Evolutionary conservation across 2,113 vertebrate genomes (phyloP).

Genomic region (Ophiodon elongatus): DNA sequence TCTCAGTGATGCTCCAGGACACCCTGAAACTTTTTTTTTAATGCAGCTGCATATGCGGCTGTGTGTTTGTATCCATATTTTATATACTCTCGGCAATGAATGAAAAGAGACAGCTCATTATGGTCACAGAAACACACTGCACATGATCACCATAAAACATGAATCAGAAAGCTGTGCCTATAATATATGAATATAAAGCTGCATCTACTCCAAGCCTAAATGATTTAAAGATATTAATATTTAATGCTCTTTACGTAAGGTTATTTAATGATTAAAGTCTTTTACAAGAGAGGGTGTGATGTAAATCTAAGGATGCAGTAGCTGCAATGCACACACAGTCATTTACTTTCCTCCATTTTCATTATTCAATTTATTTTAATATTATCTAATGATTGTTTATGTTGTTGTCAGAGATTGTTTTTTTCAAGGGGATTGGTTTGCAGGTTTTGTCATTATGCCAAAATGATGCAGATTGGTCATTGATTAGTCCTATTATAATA

Average conservation of each 20-base stretch:
- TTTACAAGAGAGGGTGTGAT: background rate
- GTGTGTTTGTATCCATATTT: slow-evolving; percentile 60
- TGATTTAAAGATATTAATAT: slow-evolving; percentile 45
- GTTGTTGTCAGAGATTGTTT: too few relatives aligned
- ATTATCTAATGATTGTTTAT: background rate
- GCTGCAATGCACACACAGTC: background rate
- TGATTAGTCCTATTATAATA: slow-evolving; percentile 9
- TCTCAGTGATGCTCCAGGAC: background rate
- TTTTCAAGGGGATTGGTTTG: background rate
- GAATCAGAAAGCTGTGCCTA: background rate
- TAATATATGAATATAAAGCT: slow-evolving; percentile 33
- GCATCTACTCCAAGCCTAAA: background rate
- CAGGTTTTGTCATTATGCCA: slow-evolving; percentile 6
- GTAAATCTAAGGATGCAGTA: slow-evolving; percentile 18
- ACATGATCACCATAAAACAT: slow-evolving; percentile 26
- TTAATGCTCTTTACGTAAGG: slow-evolving; percentile 37
- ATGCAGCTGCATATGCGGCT: slow-evolving; percentile 36
- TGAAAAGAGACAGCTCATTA: slow-evolving; percentile 12
- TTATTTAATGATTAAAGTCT: slow-evolving; percentile 29
- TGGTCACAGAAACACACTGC: slow-evolving; percentile 23
- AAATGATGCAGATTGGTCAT: slow-evolving; percentile 9
- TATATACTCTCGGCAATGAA: slow-evolving; percentile 20
- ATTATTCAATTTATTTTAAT: background rate
- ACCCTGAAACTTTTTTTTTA: slow-evolving; percentile 29
- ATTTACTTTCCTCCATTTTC: background rate